Evolutionary conservation across 2,888 invertebrate species (phyloP), one percentile per base, ranked within the genome.

Genomic region (Eupithecia tripunctaria): DNA sequence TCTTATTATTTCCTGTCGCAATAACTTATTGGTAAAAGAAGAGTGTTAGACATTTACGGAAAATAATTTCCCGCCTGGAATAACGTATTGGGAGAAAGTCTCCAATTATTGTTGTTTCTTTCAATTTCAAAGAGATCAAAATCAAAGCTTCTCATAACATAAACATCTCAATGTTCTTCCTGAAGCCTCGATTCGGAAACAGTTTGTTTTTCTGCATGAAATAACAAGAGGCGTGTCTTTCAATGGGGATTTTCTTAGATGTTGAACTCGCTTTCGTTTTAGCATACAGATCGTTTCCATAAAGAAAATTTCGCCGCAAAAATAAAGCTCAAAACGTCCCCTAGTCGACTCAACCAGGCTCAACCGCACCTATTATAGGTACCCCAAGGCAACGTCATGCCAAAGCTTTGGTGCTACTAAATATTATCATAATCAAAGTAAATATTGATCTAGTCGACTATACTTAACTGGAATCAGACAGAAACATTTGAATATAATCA

Each of bases 301-400:
- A 75, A 75, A 75, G 72, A 72, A 75, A 70, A 72, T 72, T 75
- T 75, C 72, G 29, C 65, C 67, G 51, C 70, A 72, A 75, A 74
- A 75, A 75, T 75, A 75, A 75, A 72, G 70, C 70, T 75, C 47
- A 60, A 75, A 75, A 72, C 72, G 72, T 70, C 75, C 72, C 75
- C 75, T 70, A 70, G 75, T 70, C 69, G 75, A 75, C 3, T 32
- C 18, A 62, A 62, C 62, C 60, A 51, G 51, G 12, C 74, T 69
- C 59, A 68, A 27, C 70, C 67, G 63, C 68, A 72, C 70, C 75
- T 67, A 69, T 70, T 72, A 72, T 70, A 65, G 60, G 51, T 51
- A 67, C 41, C 32, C 65, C 7, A 66, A 71, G 51, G 38, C 51
- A 25, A 43, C 41, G 32, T 25, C 21, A 25, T 38, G 63, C 74